Base-by-base conservation (phyloP, 2,113 vertebrate genomes). In the Alouatta palliata region DNA sequence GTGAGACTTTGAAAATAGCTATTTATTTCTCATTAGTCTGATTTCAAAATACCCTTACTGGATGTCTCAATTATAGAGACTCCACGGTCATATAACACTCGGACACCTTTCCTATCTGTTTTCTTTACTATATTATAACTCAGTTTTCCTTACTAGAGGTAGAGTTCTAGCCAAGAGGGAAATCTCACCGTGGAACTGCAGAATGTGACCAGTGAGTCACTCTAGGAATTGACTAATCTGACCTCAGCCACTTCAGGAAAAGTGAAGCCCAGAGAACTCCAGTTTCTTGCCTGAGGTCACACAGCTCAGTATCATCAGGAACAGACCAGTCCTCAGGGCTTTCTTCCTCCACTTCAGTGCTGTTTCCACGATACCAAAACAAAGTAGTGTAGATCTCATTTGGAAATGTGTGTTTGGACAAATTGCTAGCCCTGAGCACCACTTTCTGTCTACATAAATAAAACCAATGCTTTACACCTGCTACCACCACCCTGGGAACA, bases 1-100 rank as follows among this genome's bases (percentile, higher is more conserved):
- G 93, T 94, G 49, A 89, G 91, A 93, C 71, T 88, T 81, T 75
- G 91, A 93, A 97, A 85, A 96, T 3, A 96, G 58, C 68, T 87
- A 96, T 97, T 97, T 93, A 92, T 68, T 68, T 96, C 77, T 94
- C 91, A 95, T 96, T 90, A 96, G 56, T 87, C 32, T 94, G 86
- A 90, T 89, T 97, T 93, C 94, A 94, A 94, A 94, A 47, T n/a
- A 27, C 70, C 68, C 58, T 96, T 92, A 83, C 20, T 10, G 20
- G 80, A 87, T 90, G 43, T 70, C 85, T 95, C 87, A 94, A 96
- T 88, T 89, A 97, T 56, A 79, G 86, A 96, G 90, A 92, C 52
- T 91, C 70, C 77, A 90, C 94, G 70, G 56, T 90, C 87, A n/a
- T 9, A 11, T 32, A 90, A 92, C 66, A 94, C 56, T 13, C 64